Evolutionary conservation across 2,113 vertebrate species (phyloP).

Genomic region (Pandion haliaetus): DNA sequence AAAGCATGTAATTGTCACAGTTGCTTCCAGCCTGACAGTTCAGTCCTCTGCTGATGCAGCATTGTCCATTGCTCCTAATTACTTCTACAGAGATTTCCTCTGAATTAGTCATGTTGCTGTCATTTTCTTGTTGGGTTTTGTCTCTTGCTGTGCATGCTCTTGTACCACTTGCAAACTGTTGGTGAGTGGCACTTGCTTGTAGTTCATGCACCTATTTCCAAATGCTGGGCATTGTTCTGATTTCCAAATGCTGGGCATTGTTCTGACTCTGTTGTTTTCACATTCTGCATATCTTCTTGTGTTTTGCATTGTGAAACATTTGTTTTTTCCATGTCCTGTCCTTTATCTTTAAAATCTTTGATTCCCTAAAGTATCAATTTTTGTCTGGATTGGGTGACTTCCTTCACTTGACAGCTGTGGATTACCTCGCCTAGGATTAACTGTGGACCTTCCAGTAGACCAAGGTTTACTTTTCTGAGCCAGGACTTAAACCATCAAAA

Average conservation of each 20-base stretch:
- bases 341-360: background rate
- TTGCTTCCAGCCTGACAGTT: background rate
- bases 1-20: background rate
- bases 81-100: background rate
- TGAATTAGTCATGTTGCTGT: background rate
- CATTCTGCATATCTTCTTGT: background rate
- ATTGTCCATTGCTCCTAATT: background rate
- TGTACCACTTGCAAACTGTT: background rate
- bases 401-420: background rate
- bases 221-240: background rate
- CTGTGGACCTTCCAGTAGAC: background rate
- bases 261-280: background rate
- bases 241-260: background rate
- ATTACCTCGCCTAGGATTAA: background rate
- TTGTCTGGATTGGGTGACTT: background rate
- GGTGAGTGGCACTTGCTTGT: background rate
- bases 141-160: background rate
- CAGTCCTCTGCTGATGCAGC: slow-evolving; percentile 1
- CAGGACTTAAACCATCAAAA: background rate
- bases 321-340: background rate
- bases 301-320: background rate
- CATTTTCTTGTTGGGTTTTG: background rate
- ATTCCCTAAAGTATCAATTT: background rate
- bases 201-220: background rate
- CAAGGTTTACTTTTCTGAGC: background rate